Percentiles rank a stretch among this genome's conserved stretches.
These are phyloP conservation scores for Pseudocheirus occidentalis DNA, from an alignment of 2,797 vertebrate species.

Conservation along the genomic window DNA sequence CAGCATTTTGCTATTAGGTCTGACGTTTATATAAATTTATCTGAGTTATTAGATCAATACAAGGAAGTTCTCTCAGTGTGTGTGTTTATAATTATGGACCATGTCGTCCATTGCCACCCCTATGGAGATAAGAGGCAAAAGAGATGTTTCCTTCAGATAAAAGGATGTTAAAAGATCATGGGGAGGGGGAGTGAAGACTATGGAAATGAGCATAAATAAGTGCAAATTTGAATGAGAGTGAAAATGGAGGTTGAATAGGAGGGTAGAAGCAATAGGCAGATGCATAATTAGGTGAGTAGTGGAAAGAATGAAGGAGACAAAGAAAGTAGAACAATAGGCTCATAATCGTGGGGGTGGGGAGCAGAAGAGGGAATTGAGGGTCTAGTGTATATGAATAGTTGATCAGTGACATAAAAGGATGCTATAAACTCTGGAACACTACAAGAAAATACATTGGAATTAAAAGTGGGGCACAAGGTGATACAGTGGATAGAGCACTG, in stretches of 20 bases:
- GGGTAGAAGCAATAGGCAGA: not conserved
- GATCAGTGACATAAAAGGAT: not conserved
- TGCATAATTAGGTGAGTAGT: not conserved
- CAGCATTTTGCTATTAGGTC: conserved; percentile 74
- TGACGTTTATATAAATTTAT: conserved; percentile 65
- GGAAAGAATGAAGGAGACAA: not conserved
- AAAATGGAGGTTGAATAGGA: not conserved
- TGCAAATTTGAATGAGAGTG: not conserved
- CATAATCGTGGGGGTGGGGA: not conserved
- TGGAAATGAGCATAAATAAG: not conserved
- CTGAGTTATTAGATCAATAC: conserved; percentile 6
- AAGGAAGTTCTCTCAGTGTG: conserved; percentile 63
- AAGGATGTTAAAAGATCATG: not conserved
- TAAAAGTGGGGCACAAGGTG: not conserved
- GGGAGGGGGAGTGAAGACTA: not conserved
- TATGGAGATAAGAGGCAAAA: not conserved
- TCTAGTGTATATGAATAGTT: not conserved
- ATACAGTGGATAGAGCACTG: not conserved
- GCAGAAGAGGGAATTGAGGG: not conserved
- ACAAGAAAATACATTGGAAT: not conserved
- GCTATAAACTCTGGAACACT: not conserved
- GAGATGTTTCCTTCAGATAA: not conserved
- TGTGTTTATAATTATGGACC: conserved; percentile 53
- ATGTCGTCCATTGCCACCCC: not conserved
- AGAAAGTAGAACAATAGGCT: not conserved